These are phyloP conservation scores for Ennomos erosarius DNA, from an alignment of 2,888 invertebrate genomes.

Conservation along the genomic window DNA sequence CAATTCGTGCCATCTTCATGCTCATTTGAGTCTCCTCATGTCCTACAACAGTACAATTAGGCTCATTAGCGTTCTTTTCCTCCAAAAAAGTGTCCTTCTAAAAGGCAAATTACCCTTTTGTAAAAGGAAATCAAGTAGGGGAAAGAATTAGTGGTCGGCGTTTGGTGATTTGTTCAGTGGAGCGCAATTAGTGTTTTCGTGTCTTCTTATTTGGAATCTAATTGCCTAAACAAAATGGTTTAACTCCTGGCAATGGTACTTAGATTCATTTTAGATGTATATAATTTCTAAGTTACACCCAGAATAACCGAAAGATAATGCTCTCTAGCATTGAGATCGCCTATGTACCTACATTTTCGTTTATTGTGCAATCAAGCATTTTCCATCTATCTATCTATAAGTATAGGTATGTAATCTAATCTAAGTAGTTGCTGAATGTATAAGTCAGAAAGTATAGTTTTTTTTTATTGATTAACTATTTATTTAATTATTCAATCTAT, in stretches of 20 bases:
- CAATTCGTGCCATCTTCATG: conserved; percentile 58
- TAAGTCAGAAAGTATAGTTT: too few relatives aligned
- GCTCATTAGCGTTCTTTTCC: conserved; percentile 48
- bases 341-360: too few relatives aligned
- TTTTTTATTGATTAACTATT: too few relatives aligned
- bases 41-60: conserved; percentile 46
- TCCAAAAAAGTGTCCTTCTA: conserved; percentile 47
- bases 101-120: conserved; percentile 53
- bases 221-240: conserved; percentile 25
- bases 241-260: conserved; percentile 5
- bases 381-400: too few relatives aligned
- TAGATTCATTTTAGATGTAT: background rate
- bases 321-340: too few relatives aligned
- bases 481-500: too few relatives aligned
- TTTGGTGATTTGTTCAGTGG: conserved; percentile 43
- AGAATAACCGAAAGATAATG: too few relatives aligned
- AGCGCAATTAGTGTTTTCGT: conserved; percentile 40
- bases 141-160: conserved; percentile 45
- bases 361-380: too few relatives aligned
- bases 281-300: too few relatives aligned
- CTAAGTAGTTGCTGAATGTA: too few relatives aligned
- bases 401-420: too few relatives aligned
- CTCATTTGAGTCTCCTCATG: conserved; percentile 53
- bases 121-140: conserved; percentile 44
- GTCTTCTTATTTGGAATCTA: conserved; percentile 35